phyloP scores from a whole-genome alignment of 2,888 invertebrate species.

The Harpagoxenus sublaevis region DNA sequence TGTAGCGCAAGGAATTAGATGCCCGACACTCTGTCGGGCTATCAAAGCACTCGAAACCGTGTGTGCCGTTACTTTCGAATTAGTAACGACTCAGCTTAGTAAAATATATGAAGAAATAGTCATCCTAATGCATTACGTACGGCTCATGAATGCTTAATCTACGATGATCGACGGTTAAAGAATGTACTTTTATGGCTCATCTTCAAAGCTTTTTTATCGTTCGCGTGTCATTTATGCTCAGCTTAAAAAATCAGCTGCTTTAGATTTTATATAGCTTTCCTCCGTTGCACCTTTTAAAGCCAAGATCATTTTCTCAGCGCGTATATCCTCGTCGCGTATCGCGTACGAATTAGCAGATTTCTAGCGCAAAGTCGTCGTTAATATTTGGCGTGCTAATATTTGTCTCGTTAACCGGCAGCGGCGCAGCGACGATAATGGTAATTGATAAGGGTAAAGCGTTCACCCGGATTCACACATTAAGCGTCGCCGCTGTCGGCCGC shows the following conservation, averaged over 20 bases:
- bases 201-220: constrained; percentile 2
- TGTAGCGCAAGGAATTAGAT: constrained; percentile 28
- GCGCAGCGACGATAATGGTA: constrained; percentile 43
- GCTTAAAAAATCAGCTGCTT: constrained; percentile 12
- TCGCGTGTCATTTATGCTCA: constrained; percentile 18
- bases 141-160: constrained; percentile 30
- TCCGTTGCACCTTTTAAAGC: constrained; percentile 9
- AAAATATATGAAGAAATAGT: constrained; percentile 25
- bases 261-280: neutral
- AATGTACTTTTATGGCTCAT: constrained; percentile 30
- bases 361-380: constrained; percentile 34
- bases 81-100: neutral
- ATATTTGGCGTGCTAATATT: constrained; percentile 50
- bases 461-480: constrained; percentile 48
- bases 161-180: constrained; percentile 28
- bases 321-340: neutral
- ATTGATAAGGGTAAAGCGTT: constrained; percentile 54
- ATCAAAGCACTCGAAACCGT: constrained; percentile 10
- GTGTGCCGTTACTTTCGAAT: neutral
- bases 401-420: constrained; percentile 50
- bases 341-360: constrained; percentile 33
- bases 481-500: constrained; percentile 16
- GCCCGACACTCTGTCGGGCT: neutral
- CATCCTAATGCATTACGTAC: neutral
- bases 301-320: neutral